Conservation (phyloP, 2,113 vertebrate genomes). For the Stomatorhinus ivindoensis region DNA sequence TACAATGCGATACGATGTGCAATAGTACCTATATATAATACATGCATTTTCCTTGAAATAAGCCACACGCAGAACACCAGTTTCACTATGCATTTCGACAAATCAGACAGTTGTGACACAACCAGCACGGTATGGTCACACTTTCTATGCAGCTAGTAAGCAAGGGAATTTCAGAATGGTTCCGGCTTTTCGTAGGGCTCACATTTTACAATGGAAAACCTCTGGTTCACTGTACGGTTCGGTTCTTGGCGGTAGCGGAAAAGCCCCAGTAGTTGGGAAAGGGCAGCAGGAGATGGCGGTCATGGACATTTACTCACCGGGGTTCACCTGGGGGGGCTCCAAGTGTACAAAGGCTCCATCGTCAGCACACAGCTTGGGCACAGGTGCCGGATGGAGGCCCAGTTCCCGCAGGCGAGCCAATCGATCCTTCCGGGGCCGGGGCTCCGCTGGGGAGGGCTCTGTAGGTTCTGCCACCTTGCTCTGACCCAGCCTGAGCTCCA, state of each 20-base stretch:
- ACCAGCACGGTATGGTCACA: not conserved
- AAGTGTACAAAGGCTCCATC: constrained; percentile 77
- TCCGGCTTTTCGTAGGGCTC: not conserved
- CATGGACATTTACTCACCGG: constrained; percentile 53
- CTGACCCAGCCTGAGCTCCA: constrained; percentile 11
- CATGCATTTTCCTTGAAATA: not conserved
- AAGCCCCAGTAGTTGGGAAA: not conserved
- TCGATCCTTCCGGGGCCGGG: constrained; percentile 65
- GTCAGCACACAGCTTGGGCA: constrained; percentile 70
- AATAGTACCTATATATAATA: not conserved
- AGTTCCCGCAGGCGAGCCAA: constrained; percentile 74
- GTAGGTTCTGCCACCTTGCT: not conserved
- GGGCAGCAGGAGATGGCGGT: not conserved
- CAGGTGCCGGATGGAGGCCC: constrained; percentile 75
- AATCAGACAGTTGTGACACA: not conserved
- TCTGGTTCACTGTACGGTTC: not conserved
- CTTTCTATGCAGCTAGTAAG: not conserved
- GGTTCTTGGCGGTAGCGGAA: not conserved
- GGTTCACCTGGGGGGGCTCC: constrained; percentile 68
- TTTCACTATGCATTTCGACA: not conserved
- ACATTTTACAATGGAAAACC: not conserved
- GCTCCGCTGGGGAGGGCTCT: not conserved
- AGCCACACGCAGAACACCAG: not conserved
- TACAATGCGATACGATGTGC: too few species aligned
- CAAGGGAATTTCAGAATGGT: not conserved